These are phyloP conservation scores for Temnothorax nylanderi DNA, from an alignment of 1,140 invertebrate species.

Conservation along the genomic window DNA sequence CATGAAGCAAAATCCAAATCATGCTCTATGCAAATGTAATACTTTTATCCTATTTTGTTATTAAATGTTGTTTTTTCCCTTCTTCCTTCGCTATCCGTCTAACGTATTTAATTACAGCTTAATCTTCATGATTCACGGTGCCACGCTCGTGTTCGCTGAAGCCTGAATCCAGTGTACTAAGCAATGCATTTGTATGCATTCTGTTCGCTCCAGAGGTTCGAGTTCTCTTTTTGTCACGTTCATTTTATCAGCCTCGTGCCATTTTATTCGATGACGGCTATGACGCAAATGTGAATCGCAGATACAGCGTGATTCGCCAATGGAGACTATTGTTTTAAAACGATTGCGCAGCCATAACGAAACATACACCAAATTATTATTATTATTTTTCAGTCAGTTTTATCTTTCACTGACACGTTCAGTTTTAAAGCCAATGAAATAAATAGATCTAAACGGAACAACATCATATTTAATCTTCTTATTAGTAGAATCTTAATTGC, in stretches of 20 bases:
- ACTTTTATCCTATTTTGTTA: not conserved
- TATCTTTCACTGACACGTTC: not conserved
- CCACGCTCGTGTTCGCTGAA: constrained; percentile 51
- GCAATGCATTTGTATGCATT: constrained; percentile 74
- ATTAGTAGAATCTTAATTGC: not conserved
- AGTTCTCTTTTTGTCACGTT: constrained; percentile 72
- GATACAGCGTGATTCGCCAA: constrained; percentile 30
- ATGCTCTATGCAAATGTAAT: not conserved
- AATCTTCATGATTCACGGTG: constrained; percentile 59
- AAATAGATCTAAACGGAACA: not conserved
- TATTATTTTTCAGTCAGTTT: constrained; percentile 7
- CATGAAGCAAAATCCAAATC: not conserved
- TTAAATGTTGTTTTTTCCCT: constrained; percentile 5
- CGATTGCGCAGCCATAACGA: constrained; percentile 29
- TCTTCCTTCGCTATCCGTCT: not conserved
- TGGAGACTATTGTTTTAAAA: constrained; percentile 52
- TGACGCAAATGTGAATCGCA: not conserved
- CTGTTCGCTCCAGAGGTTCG: constrained; percentile 63
- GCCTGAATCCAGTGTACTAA: constrained; percentile 44
- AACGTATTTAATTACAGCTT: constrained; percentile 65
- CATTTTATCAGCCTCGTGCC: constrained; percentile 70
- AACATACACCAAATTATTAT: not conserved
- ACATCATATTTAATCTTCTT: not conserved
- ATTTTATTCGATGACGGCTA: constrained; percentile 73
- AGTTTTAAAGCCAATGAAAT: not conserved